phyloP scores from a whole-genome alignment of 1,140 invertebrate species.

The Pteromalus puparum region DNA sequence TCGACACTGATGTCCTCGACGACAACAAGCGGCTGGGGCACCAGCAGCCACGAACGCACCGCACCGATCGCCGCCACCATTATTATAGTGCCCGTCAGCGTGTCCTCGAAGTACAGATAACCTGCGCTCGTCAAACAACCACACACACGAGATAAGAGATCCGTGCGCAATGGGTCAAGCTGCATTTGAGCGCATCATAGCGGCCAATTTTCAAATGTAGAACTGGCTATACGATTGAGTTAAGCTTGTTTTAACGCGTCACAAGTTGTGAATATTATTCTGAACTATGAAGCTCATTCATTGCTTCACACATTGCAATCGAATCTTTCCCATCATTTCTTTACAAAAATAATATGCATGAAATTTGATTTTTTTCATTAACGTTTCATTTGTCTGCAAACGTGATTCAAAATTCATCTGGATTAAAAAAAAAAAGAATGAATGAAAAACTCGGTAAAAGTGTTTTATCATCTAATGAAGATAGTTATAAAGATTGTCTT shows the following conservation, averaged over 20 bases:
- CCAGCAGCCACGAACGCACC: constrained; percentile 67
- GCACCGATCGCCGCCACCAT: constrained; percentile 66
- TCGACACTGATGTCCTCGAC: constrained; percentile 71
- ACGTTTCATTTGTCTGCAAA: no score
- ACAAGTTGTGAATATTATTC: background rate
- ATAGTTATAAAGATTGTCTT: no score
- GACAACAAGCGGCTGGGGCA: constrained; percentile 69
- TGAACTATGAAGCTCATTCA: background rate
- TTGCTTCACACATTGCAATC: background rate
- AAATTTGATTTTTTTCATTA: no score
- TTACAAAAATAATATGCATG: no score
- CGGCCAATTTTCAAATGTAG: background rate
- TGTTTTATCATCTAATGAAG: no score
- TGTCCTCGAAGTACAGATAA: constrained; percentile 65
- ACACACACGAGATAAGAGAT: background rate
- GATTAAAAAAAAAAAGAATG: no score
- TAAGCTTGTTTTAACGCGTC: background rate
- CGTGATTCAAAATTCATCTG: no score
- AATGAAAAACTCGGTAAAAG: no score
- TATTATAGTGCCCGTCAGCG: constrained; percentile 62
- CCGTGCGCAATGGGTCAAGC: constrained; percentile 15
- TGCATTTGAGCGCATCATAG: background rate
- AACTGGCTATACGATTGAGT: background rate
- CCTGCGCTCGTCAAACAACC: constrained; percentile 56
- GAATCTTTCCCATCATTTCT: no score